Conservation (phyloP, 2,888 invertebrate species). For the Zaprionus obscuricornis region DNA sequence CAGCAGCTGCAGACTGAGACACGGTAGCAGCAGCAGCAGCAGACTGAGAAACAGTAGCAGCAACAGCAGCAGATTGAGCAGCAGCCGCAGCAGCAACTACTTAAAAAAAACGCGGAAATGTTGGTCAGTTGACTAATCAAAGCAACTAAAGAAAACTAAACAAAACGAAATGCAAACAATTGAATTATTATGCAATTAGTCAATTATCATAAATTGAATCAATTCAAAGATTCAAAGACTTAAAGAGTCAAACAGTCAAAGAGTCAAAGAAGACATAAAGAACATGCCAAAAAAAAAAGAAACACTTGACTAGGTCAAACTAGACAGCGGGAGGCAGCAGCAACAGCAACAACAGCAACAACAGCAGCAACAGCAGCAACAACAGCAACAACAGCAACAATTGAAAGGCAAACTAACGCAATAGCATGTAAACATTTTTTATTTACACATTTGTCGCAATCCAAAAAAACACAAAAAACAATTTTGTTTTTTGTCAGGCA, state of each 20-base stretch:
- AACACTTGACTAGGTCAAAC: constrained; percentile 71
- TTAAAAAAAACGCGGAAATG: constrained; percentile 67
- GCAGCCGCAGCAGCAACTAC: constrained; percentile 32
- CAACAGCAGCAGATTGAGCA: constrained; percentile 3
- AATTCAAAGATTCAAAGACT: constrained; percentile 19
- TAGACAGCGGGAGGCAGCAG: constrained; percentile 33
- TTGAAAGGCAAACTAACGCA: constrained; percentile 1
- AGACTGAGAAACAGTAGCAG: constrained; percentile 6
- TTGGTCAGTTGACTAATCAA: constrained; percentile 42
- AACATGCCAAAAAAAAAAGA: constrained; percentile 57
- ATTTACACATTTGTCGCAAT: constrained; percentile 66
- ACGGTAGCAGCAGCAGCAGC: background rate
- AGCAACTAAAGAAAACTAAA: constrained; percentile 22
- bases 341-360: constrained; percentile 26
- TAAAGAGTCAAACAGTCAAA: too few species aligned
- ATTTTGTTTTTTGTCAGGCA: constrained; percentile 60
- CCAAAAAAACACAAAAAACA: too few species aligned
- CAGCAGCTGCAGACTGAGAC: background rate
- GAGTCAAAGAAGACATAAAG: constrained; percentile 31
- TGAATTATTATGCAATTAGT: constrained; percentile 79
- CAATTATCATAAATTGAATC: constrained; percentile 78
- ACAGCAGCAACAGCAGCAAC: constrained; percentile 17
- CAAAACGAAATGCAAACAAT: constrained; percentile 53
- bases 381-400: constrained; percentile 23
- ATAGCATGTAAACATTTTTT: constrained; percentile 16